phyloP scores from a whole-genome alignment of 1,140 invertebrate species.

The Helicoverpa armigera region DNA sequence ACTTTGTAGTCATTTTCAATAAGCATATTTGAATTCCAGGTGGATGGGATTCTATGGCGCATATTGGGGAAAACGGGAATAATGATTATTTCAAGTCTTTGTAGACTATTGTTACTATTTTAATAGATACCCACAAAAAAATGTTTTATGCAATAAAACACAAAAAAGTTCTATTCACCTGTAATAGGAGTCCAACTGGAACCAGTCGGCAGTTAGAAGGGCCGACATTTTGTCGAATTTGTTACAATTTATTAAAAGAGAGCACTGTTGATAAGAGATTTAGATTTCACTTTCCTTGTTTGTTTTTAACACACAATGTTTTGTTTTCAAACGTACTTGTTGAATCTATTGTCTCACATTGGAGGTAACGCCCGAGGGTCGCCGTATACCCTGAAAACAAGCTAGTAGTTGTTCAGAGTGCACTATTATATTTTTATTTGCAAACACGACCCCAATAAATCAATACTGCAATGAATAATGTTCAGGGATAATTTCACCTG shows the following conservation, averaged over 20 bases:
- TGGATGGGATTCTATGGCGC: background rate
- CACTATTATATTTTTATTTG: no score
- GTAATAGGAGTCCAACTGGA: constrained; percentile 80
- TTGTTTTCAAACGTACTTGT: background rate
- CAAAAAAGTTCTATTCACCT: constrained; percentile 58
- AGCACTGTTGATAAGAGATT: constrained; percentile 23
- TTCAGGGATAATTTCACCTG: no score
- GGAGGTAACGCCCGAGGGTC: background rate
- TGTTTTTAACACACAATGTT: constrained; percentile 12
- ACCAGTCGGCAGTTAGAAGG: constrained; percentile 82
- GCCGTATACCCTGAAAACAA: no score
- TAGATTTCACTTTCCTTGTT: constrained; percentile 33
- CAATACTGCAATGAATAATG: no score
- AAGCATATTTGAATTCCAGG: no score
- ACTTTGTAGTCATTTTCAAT: no score
- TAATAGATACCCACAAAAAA: background rate
- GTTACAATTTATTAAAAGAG: constrained; percentile 5
- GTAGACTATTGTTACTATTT: no score
- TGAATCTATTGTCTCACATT: background rate
- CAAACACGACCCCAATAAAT: no score
- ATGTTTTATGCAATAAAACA: background rate
- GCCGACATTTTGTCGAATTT: constrained; percentile 73
- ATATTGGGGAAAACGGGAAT: background rate
- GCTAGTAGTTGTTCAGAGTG: no score
- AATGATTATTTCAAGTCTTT: background rate